Conservation (phyloP, 2,113 vertebrate genomes). For the Mustela nigripes region DNA sequence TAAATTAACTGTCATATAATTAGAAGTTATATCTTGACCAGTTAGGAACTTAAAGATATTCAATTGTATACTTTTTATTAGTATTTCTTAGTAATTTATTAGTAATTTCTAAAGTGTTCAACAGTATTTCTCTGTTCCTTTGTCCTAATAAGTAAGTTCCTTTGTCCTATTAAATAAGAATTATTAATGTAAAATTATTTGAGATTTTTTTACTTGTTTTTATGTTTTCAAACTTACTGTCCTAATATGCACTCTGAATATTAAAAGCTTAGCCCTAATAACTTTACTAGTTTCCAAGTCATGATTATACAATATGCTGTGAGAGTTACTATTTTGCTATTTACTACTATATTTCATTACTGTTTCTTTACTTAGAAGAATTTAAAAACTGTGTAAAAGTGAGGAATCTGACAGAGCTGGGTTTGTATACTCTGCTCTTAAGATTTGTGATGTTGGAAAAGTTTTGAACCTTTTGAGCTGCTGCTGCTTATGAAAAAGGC, state of each 20-base stretch:
- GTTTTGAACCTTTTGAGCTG: not conserved
- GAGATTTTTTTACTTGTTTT: not conserved
- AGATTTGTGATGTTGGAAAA: not conserved
- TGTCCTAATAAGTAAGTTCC: not conserved
- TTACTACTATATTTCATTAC: not conserved
- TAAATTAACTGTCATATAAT: not conserved
- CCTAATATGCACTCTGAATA: conserved; percentile 4
- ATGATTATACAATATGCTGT: not conserved
- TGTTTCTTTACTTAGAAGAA: conserved; percentile 19
- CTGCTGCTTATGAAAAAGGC: not conserved
- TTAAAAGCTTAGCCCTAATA: conserved; percentile 2
- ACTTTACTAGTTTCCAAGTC: not conserved
- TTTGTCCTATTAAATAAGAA: not conserved
- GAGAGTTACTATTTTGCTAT: not conserved
- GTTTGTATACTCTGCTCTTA: not conserved
- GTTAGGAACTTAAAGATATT: conserved; percentile 22
- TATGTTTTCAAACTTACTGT: not conserved
- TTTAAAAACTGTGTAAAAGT: not conserved
- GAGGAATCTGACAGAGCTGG: not conserved
- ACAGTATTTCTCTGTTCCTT: not conserved
- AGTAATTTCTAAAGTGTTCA: conserved; percentile 16
- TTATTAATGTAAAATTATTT: conserved; percentile 6
- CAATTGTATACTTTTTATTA: conserved; percentile 5
- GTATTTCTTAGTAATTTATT: not conserved
- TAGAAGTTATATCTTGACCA: not conserved